phyloP scores from a whole-genome alignment of 1,140 invertebrate species.

The Sitophilus oryzae region DNA sequence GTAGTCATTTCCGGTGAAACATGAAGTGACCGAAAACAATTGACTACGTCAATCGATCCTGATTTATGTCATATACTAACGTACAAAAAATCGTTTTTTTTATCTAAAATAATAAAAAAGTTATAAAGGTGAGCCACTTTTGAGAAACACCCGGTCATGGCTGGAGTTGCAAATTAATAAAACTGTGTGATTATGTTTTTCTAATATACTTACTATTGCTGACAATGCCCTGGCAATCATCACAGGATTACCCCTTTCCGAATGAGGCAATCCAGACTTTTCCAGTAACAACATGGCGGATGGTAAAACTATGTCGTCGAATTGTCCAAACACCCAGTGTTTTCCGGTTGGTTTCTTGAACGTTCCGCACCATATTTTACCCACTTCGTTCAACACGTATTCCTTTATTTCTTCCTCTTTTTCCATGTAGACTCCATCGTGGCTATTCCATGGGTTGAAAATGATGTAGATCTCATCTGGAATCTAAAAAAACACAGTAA shows the following conservation, averaged over 20 bases:
- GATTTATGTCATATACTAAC: no score
- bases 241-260: slow-evolving; percentile 62
- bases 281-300: slow-evolving; percentile 59
- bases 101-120: no score
- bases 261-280: slow-evolving; percentile 53
- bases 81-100: no score
- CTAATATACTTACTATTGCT: slow-evolving; percentile 53
- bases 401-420: slow-evolving; percentile 58
- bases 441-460: slow-evolving; percentile 74
- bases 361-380: slow-evolving; percentile 71
- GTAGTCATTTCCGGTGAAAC: no score
- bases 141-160: not conserved
- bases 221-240: slow-evolving; percentile 64
- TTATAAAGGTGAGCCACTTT: no score
- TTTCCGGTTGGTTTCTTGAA: slow-evolving; percentile 58
- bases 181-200: not conserved
- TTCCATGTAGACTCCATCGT: slow-evolving; percentile 63
- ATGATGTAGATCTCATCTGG: slow-evolving; percentile 62
- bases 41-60: no score
- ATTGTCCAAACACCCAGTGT: slow-evolving; percentile 72
- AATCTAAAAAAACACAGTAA: slow-evolving; percentile 13
- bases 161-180: slow-evolving; percentile 4
- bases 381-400: slow-evolving; percentile 68
- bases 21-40: no score
- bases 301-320: slow-evolving; percentile 61